Conservation (phyloP, 2,888 invertebrate genomes). For the Kryphioiulus occultus region DNA sequence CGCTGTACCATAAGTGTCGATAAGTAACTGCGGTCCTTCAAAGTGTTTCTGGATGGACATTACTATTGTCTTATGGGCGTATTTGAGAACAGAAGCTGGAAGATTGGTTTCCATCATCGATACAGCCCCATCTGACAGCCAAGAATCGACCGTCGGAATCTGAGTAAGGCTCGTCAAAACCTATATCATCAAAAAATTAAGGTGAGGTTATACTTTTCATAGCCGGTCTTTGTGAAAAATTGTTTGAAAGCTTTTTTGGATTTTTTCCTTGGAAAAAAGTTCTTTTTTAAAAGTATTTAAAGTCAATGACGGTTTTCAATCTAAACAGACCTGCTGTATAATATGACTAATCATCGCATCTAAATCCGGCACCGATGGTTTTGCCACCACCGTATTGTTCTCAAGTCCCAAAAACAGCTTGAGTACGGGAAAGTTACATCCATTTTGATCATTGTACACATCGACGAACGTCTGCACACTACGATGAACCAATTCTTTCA, state of each 20-base stretch:
- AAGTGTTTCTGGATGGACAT: slow-evolving; percentile 33
- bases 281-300: no score
- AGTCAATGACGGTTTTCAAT: background rate
- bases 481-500: slow-evolving; percentile 49
- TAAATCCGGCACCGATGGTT: slow-evolving; percentile 33
- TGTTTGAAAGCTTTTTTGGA: no score
- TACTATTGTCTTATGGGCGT: background rate
- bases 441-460: background rate
- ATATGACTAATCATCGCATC: background rate
- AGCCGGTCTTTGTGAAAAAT: no score
- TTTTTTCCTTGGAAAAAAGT: no score
- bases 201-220: no score
- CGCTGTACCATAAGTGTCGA: background rate
- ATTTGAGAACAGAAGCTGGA: slow-evolving; percentile 28
- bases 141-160: slow-evolving; percentile 47
- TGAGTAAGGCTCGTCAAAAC: background rate
- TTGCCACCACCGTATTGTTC: slow-evolving; percentile 24
- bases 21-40: background rate
- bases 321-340: slow-evolving; percentile 9
- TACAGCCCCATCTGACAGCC: slow-evolving; percentile 38
- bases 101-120: slow-evolving; percentile 41
- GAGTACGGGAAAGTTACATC: background rate
- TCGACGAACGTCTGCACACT: slow-evolving; percentile 41
- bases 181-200: no score
- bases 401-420: background rate